Conservation (phyloP, 2,888 invertebrate species). For the Drosophila barbarae region DNA sequence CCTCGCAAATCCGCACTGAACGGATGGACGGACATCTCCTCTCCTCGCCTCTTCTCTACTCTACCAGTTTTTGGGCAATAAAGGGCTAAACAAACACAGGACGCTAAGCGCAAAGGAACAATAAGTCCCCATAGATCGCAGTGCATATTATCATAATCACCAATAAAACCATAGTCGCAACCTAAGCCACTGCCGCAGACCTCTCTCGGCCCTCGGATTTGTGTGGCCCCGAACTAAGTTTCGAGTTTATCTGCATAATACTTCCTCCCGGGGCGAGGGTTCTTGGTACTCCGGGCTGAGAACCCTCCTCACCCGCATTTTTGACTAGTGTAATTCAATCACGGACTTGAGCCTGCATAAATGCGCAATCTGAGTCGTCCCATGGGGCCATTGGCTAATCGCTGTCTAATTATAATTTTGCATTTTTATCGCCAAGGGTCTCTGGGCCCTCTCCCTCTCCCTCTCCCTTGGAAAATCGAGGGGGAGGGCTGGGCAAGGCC, state of each 20-base stretch:
- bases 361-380: conserved; percentile 65
- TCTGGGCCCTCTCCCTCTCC: background rate
- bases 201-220: conserved; percentile 17
- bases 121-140: conserved; percentile 51
- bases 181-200: conserved; percentile 14
- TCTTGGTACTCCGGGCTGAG: conserved; percentile 44
- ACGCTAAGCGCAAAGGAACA: conserved; percentile 30
- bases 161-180: conserved; percentile 59
- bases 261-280: conserved; percentile 36
- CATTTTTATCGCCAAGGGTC: conserved; percentile 60
- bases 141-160: conserved; percentile 71
- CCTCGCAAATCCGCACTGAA: conserved; percentile 55
- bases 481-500: conserved; percentile 25
- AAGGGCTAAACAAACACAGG: conserved; percentile 58
- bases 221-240: conserved; percentile 19
- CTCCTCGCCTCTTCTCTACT: background rate
- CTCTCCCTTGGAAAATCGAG: background rate
- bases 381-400: conserved; percentile 60
- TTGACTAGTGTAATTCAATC: conserved; percentile 61
- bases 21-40: too few species aligned
- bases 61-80: conserved; percentile 36
- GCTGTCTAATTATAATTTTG: conserved; percentile 68
- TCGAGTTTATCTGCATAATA: conserved; percentile 42
- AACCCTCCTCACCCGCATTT: conserved; percentile 56
- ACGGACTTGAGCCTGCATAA: conserved; percentile 56